Evolutionary conservation across 2,797 vertebrate species (phyloP).

Genomic region (Anguilla pacifica): DNA sequence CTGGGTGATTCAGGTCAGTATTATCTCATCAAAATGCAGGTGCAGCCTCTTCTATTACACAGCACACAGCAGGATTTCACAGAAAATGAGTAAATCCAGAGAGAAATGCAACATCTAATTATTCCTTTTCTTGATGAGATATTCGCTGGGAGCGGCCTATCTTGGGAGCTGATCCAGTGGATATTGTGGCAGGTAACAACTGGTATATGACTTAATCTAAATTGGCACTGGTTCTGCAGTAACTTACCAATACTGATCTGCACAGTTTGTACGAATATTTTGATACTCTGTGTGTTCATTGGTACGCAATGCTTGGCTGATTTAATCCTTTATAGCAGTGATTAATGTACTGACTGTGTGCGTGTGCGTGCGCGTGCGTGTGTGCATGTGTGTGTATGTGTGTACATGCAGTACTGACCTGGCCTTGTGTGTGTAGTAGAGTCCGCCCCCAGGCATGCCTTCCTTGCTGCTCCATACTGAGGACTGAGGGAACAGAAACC

Average conservation of each 20-base stretch:
- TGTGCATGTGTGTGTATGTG: background rate
- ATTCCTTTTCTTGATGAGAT: background rate
- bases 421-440: constrained; percentile 55
- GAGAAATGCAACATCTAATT: background rate
- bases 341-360: background rate
- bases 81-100: background rate
- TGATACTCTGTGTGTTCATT: background rate
- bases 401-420: constrained; percentile 51
- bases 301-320: background rate
- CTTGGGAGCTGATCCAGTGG: background rate
- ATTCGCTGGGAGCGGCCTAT: background rate
- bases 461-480: constrained; percentile 64
- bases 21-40: background rate
- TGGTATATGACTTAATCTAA: background rate
- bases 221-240: background rate
- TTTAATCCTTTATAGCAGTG: background rate
- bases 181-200: background rate
- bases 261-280: constrained; percentile 40
- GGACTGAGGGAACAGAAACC: constrained; percentile 46
- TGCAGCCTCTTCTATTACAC: background rate
- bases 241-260: constrained; percentile 46
- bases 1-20: background rate
- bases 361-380: background rate
- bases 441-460: constrained; percentile 56
- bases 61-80: background rate